Evolutionary conservation across 2,888 invertebrate species (phyloP).

Genomic region (Poecilus cupreus): DNA sequence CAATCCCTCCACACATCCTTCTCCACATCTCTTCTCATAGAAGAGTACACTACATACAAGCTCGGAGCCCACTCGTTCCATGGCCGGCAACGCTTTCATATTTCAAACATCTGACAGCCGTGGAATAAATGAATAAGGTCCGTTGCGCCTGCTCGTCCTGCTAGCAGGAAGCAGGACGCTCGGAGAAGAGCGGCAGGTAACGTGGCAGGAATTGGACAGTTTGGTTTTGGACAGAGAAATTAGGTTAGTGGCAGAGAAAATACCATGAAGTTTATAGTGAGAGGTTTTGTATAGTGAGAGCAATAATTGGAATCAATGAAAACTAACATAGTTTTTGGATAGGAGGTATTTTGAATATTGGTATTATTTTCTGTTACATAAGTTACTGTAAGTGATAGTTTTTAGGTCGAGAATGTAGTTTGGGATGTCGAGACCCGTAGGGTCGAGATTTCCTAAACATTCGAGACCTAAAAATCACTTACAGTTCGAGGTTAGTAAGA

Average conservation of each 20-base stretch:
- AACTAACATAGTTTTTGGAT: too few species aligned
- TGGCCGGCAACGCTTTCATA: constrained; percentile 37
- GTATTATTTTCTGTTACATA: too few species aligned
- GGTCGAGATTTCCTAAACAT: too few species aligned
- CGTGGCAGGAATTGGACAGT: not conserved
- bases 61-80: not conserved
- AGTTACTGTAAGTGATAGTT: too few species aligned
- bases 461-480: too few species aligned
- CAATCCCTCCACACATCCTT: not conserved
- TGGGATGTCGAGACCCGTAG: too few species aligned
- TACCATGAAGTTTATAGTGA: not conserved
- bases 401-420: too few species aligned
- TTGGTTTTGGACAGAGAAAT: not conserved
- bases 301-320: too few species aligned
- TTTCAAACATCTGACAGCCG: constrained; percentile 39
- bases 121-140: constrained; percentile 42
- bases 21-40: not conserved
- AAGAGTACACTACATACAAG: not conserved
- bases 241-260: not conserved
- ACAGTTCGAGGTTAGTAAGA: too few species aligned
- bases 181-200: not conserved
- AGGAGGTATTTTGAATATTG: too few species aligned
- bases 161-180: not conserved
- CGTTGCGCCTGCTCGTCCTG: not conserved
- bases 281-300: too few species aligned